Percentiles rank a stretch among this genome's conserved stretches.
phyloP scores from a whole-genome alignment of 1,140 invertebrate species.

The Drosophila tani region DNA sequence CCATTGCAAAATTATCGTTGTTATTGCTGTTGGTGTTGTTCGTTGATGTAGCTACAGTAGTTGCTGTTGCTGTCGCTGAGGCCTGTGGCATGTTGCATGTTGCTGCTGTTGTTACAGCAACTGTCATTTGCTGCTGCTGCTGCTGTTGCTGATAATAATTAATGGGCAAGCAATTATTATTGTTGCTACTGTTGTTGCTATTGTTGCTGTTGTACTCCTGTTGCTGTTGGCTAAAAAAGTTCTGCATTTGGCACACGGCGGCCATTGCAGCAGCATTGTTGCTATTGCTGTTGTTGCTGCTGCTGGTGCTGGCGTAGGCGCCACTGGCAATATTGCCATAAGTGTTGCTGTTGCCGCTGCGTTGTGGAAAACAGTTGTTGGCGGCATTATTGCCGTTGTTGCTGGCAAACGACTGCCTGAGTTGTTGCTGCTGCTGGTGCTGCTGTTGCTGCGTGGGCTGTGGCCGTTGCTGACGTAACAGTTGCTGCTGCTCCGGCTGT shows the following conservation, averaged over 20 bases:
- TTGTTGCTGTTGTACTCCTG: constrained; percentile 48
- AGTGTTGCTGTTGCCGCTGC: constrained; percentile 48
- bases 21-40: constrained; percentile 22
- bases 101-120: constrained; percentile 21
- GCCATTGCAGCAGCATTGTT: constrained; percentile 67
- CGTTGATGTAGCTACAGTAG: constrained; percentile 12
- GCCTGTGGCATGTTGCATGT: constrained; percentile 15
- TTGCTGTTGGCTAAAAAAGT: constrained; percentile 71
- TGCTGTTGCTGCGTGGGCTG: constrained; percentile 49
- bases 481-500: constrained; percentile 49
- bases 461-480: constrained; percentile 62
- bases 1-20: constrained; percentile 86
- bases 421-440: constrained; percentile 45
- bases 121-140: constrained; percentile 26
- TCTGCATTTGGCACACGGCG: constrained; percentile 78
- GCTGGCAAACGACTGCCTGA: constrained; percentile 54
- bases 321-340: constrained; percentile 34
- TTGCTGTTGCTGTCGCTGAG: constrained; percentile 4
- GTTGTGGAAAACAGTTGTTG: constrained; percentile 51
- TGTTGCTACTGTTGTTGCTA: constrained; percentile 28
- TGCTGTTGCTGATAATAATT: constrained; percentile 64
- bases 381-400: constrained; percentile 38
- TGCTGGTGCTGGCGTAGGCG: constrained; percentile 41
- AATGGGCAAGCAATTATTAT: constrained; percentile 56
- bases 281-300: constrained; percentile 15